Percentiles rank a stretch among this genome's conserved stretches.
These are phyloP conservation scores for Rhinophrynus dorsalis DNA, from an alignment of 2,797 vertebrate species.

Conservation along the genomic window DNA sequence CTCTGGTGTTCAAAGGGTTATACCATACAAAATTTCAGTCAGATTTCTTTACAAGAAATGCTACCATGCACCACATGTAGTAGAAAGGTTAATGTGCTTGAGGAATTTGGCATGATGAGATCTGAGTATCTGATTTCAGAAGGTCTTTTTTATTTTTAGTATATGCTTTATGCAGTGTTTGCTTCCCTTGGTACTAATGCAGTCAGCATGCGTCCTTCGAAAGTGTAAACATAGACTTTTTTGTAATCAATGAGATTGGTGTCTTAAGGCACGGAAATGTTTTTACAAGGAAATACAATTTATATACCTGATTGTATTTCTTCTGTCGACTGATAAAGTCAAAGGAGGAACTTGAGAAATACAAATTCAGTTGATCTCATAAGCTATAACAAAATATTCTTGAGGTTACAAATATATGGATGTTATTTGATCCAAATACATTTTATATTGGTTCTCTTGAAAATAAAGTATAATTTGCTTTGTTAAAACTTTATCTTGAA, in stretches of 20 bases:
- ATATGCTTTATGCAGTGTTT: conserved; percentile 58
- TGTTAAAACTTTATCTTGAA: too few relatives aligned
- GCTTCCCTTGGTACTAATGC: conserved; percentile 77
- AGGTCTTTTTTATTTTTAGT: conserved; percentile 64
- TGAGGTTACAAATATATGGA: neutral
- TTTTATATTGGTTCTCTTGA: too few relatives aligned
- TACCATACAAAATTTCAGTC: conserved; percentile 80
- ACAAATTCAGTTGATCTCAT: conserved; percentile 57
- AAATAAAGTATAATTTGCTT: too few relatives aligned
- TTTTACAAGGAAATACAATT: conserved; percentile 82
- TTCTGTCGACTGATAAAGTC: conserved; percentile 71
- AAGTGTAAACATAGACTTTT: conserved; percentile 82
- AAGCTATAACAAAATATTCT: conserved; percentile 52
- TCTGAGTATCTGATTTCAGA: conserved; percentile 77
- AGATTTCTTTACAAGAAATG: conserved; percentile 80
- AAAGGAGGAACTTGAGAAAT: conserved; percentile 69
- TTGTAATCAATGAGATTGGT: conserved; percentile 75
- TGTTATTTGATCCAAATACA: too few relatives aligned
- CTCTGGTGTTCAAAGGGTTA: too few relatives aligned
- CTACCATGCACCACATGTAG: conserved; percentile 73
- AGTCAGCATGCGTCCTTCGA: conserved; percentile 74
- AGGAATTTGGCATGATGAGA: conserved; percentile 80
- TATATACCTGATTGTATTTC: conserved; percentile 76
- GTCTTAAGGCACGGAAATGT: conserved; percentile 79
- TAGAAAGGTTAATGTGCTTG: conserved; percentile 77